Evolutionary conservation across 2,113 vertebrate species (phyloP).

Genomic region (Halcyon senegalensis): DNA sequence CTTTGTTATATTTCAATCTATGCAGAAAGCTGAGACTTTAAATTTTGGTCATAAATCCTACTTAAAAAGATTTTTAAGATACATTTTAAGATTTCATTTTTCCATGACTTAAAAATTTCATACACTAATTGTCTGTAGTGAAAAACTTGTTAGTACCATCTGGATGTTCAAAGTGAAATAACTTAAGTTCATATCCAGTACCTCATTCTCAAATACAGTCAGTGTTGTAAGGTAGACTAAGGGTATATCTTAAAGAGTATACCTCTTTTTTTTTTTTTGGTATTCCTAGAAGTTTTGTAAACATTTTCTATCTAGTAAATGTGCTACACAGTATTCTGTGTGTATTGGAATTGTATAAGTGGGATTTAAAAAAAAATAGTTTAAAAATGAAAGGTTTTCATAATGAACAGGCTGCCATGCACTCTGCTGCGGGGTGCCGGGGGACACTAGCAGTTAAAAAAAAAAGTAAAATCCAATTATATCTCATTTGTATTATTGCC

Average conservation of each 20-base stretch:
- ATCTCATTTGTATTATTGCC: constrained; percentile 64
- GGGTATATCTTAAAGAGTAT: background rate
- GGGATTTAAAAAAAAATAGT: background rate
- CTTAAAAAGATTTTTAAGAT: background rate
- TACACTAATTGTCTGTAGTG: background rate
- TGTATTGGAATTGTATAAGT: background rate
- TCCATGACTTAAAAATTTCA: background rate
- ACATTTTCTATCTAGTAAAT: background rate
- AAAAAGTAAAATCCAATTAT: constrained; percentile 67
- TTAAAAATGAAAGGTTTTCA: background rate
- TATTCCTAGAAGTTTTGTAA: background rate
- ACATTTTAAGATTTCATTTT: background rate
- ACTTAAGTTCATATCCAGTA: background rate
- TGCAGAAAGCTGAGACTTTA: background rate
- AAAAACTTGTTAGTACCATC: background rate
- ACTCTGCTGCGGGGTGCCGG: background rate
- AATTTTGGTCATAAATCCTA: background rate
- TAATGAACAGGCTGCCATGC: constrained; percentile 27
- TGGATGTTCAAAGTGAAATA: background rate
- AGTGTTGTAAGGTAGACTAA: background rate
- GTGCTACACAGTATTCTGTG: background rate
- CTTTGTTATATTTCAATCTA: background rate
- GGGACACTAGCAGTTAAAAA: background rate
- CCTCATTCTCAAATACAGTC: background rate
- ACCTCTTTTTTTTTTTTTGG: background rate